Evolutionary conservation across 2,797 vertebrate species (phyloP).

Genomic region (Ctenopoma kingsleyae): DNA sequence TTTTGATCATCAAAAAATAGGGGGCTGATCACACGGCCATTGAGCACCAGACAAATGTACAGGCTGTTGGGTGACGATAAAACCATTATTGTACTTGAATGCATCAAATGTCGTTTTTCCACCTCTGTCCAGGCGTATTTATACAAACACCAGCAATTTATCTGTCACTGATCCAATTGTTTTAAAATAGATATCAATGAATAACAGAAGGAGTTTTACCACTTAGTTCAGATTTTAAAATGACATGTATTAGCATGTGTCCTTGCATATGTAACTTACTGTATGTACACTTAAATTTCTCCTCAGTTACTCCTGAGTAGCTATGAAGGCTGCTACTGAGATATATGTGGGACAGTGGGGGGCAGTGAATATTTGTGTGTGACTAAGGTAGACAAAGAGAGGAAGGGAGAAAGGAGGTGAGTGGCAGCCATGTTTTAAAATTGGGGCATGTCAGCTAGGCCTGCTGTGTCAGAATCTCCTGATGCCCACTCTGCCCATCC

Average conservation of each 20-base stretch:
- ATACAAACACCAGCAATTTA: slow-evolving; percentile 29
- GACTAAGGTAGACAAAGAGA: slow-evolving; percentile 38
- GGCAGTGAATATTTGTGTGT: slow-evolving; percentile 20
- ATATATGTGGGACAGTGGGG: slow-evolving; percentile 35
- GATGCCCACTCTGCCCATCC: slow-evolving; percentile 71
- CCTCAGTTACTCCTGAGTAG: slow-evolving; percentile 23
- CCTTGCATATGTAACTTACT: not conserved
- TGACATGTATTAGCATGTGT: not conserved
- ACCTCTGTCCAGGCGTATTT: slow-evolving; percentile 12
- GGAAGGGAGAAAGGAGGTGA: slow-evolving; percentile 39
- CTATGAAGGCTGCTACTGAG: slow-evolving; percentile 13
- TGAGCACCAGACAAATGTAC: slow-evolving; percentile 4
- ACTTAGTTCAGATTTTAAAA: slow-evolving; percentile 15
- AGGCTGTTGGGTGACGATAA: slow-evolving; percentile 10
- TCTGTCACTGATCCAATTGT: slow-evolving; percentile 16
- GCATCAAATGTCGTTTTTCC: slow-evolving; percentile 24
- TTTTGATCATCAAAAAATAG: no score
- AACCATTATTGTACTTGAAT: slow-evolving; percentile 7
- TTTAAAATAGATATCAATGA: slow-evolving; percentile 22
- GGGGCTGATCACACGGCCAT: slow-evolving; percentile 6
- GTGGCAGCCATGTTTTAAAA: slow-evolving; percentile 73
- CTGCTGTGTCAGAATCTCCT: slow-evolving; percentile 80
- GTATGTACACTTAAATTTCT: not conserved
- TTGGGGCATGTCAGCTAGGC: slow-evolving; percentile 68
- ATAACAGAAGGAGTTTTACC: slow-evolving; percentile 12